These are phyloP conservation scores for Micrasema minimum DNA, from an alignment of 1,140 invertebrate genomes.

Conservation along the genomic window DNA sequence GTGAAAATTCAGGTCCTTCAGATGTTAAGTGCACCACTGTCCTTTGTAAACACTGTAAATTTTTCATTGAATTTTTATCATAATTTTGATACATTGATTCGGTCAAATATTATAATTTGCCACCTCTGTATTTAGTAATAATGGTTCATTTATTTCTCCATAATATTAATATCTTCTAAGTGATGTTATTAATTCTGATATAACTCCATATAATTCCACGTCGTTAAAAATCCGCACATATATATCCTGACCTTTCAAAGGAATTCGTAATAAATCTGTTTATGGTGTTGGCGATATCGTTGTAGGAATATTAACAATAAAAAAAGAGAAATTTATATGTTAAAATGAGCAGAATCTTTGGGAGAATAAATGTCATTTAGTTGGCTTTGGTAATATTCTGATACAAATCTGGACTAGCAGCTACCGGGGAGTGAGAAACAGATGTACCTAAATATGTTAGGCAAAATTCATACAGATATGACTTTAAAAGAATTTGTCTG, in stretches of 20 bases:
- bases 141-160: too few relatives aligned
- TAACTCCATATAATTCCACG: conserved; percentile 10
- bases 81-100: too few relatives aligned
- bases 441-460: too few relatives aligned
- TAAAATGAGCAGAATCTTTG: background rate
- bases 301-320: conserved; percentile 4
- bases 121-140: too few relatives aligned
- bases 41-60: too few relatives aligned
- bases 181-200: conserved; percentile 2
- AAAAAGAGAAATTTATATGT: conserved; percentile 3
- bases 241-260: conserved; percentile 10
- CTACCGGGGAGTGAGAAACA: background rate
- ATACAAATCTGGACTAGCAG: conserved; percentile 3
- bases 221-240: conserved; percentile 14
- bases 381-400: background rate
- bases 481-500: too few relatives aligned
- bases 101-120: too few relatives aligned
- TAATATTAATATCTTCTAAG: background rate
- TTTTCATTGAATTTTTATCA: too few relatives aligned
- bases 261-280: conserved; percentile 8
- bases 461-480: too few relatives aligned
- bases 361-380: conserved; percentile 1
- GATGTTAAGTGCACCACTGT: too few relatives aligned
- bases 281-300: conserved; percentile 9
- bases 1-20: too few relatives aligned